A percentile compares a stretch with the other conserved stretches of the same genome.
Evolutionary conservation across 2,888 invertebrate genomes (phyloP).

Genomic region (Eupithecia insigniata): DNA sequence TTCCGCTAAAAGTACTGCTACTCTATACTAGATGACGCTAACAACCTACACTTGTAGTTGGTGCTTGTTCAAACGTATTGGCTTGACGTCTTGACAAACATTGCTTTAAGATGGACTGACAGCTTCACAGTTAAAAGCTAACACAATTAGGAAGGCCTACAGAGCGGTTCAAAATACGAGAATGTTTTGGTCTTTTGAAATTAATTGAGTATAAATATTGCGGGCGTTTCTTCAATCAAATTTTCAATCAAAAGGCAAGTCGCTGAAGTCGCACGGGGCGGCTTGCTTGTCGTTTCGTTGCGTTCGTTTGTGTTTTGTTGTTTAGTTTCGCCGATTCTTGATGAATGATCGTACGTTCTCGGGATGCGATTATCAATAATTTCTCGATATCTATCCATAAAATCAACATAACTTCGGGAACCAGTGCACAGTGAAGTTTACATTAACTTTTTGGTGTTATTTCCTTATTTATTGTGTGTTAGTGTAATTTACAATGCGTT

Average conservation of each 20-base stretch:
- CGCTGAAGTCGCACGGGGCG: no score
- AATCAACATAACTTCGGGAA: slow-evolving; percentile 57
- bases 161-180: slow-evolving; percentile 9
- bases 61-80: not conserved
- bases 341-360: slow-evolving; percentile 67
- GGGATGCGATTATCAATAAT: slow-evolving; percentile 63
- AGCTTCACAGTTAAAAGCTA: slow-evolving; percentile 20
- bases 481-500: slow-evolving; percentile 59
- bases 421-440: slow-evolving; percentile 59
- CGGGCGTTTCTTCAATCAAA: slow-evolving; percentile 56
- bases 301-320: slow-evolving; percentile 40
- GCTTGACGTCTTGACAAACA: not conserved
- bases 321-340: slow-evolving; percentile 71
- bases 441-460: slow-evolving; percentile 55
- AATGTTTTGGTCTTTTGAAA: slow-evolving; percentile 7
- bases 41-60: slow-evolving; percentile 7
- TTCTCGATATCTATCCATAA: slow-evolving; percentile 65
- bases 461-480: slow-evolving; percentile 53
- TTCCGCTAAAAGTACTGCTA: slow-evolving; percentile 24
- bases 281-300: slow-evolving; percentile 19
- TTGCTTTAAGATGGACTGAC: slow-evolving; percentile 16
- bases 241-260: slow-evolving; percentile 35
- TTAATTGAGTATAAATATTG: slow-evolving; percentile 45
- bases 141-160: slow-evolving; percentile 30
- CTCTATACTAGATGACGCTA: slow-evolving; percentile 38